These are phyloP conservation scores for Laticauda laticaudata DNA, from an alignment of 2,113 vertebrate genomes.

Conservation along the genomic window DNA sequence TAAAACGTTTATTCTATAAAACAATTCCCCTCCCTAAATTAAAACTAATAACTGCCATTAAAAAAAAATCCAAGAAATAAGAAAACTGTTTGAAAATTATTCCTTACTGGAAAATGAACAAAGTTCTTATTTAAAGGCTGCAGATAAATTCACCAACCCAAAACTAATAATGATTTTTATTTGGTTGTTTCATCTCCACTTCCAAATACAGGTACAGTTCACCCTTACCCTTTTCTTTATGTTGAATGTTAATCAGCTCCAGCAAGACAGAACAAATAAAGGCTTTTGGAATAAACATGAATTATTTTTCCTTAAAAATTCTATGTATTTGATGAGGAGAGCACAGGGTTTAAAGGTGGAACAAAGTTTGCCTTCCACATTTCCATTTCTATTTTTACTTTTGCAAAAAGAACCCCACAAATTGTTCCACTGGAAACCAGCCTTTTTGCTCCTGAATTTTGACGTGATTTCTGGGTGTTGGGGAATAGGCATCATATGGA, in stretches of 20 bases:
- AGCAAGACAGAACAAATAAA: slow-evolving; percentile 25
- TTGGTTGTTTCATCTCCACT: slow-evolving; percentile 13
- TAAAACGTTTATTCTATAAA: slow-evolving; percentile 3
- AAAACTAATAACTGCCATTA: neutral
- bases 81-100: slow-evolving; percentile 2
- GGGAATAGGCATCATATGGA: neutral
- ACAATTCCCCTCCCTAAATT: neutral
- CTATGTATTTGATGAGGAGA: neutral
- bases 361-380: neutral
- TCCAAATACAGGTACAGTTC: slow-evolving; percentile 10
- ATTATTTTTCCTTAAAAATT: slow-evolving; percentile 25
- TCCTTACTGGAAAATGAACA: slow-evolving; percentile 11
- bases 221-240: neutral
- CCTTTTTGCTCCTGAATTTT: neutral
- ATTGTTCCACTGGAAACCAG: neutral
- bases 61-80: neutral
- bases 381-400: neutral
- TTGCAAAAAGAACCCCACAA: neutral
- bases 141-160: slow-evolving; percentile 23
- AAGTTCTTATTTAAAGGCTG: neutral
- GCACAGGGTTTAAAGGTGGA: neutral
- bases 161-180: slow-evolving; percentile 7
- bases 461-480: neutral
- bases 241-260: slow-evolving; percentile 34
- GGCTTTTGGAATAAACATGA: slow-evolving; percentile 17